Percentiles rank a stretch among this genome's conserved stretches.
Conservation (phyloP, 2,113 vertebrate genomes). For the Conger conger region DNA sequence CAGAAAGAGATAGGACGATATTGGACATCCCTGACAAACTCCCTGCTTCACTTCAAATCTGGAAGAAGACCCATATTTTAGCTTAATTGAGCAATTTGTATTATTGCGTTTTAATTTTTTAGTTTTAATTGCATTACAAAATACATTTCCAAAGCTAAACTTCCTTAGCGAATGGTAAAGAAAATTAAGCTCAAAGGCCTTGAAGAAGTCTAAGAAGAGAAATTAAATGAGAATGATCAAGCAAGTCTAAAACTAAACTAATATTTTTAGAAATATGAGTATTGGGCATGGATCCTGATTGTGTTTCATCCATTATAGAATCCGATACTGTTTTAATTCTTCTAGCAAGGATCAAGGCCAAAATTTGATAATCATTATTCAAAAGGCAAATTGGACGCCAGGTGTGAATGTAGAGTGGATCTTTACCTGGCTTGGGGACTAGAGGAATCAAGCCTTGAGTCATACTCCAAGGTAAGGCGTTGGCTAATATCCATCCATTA, state of each 20-base stretch:
- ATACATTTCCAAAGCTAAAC: neutral
- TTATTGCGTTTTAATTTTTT: neutral
- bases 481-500: neutral
- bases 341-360: constrained; percentile 4
- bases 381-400: constrained; percentile 16
- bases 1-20: neutral
- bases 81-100: neutral
- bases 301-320: neutral
- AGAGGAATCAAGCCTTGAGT: constrained; percentile 8
- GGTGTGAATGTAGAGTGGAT: neutral
- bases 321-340: neutral
- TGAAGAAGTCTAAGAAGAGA: constrained; percentile 1
- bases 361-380: neutral
- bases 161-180: neutral
- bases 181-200: neutral
- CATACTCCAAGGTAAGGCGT: neutral
- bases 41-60: neutral
- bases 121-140: neutral
- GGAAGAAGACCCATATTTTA: neutral
- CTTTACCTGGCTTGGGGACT: constrained; percentile 1
- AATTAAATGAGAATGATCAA: neutral
- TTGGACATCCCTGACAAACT: neutral
- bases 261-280: neutral
- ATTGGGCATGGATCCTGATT: neutral
- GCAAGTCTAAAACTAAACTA: neutral